These are phyloP conservation scores for Babyrousa celebensis DNA, from an alignment of 2,797 vertebrate species.

Conservation along the genomic window DNA sequence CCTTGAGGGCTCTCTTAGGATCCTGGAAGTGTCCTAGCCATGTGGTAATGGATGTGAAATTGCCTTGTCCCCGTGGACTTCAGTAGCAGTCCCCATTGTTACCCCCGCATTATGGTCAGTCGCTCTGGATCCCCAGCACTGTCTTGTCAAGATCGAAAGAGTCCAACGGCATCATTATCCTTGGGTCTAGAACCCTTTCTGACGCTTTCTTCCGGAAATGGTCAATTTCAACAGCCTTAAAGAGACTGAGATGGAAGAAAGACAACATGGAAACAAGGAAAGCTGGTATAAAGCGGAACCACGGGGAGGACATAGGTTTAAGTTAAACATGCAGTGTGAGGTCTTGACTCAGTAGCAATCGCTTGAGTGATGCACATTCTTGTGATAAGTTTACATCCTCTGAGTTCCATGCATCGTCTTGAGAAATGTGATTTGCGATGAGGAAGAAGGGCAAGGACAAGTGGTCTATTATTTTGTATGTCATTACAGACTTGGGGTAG, in stretches of 20 bases:
- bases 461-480: conserved; percentile 79
- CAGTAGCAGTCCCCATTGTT: not conserved
- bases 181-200: not conserved
- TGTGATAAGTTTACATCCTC: conserved; percentile 48
- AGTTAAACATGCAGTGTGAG: not conserved
- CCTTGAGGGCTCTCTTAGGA: not conserved
- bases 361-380: not conserved
- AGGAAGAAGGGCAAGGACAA: conserved; percentile 57
- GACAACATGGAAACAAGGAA: not conserved
- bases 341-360: not conserved
- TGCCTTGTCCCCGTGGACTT: not conserved
- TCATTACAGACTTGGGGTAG: conserved; percentile 79
- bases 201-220: conserved; percentile 17
- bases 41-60: not conserved
- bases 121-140: not conserved
- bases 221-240: not conserved
- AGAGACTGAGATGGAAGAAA: not conserved
- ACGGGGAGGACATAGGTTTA: not conserved
- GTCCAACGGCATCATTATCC: not conserved
- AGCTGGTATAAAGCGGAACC: not conserved
- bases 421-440: conserved; percentile 56
- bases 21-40: not conserved
- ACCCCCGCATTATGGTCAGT: not conserved
- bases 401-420: conserved; percentile 53
- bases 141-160: conserved; percentile 2